Base-by-base conservation (phyloP, 2,888 invertebrate species). In the Prosopocoilus inquinatus region DNA sequence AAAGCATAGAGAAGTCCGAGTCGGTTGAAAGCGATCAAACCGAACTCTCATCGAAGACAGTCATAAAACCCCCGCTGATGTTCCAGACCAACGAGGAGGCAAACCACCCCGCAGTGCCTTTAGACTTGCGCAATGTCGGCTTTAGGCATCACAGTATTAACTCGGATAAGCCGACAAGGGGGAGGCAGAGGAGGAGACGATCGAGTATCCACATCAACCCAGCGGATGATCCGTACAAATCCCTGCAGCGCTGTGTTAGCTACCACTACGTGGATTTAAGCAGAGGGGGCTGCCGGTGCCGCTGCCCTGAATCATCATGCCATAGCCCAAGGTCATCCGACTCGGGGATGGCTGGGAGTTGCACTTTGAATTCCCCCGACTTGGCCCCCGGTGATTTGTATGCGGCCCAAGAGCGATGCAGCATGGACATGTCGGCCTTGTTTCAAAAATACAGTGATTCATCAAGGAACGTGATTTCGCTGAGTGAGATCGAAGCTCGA, bases 281-380 rank as follows among this genome's bases (percentile, higher is more conserved):
- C 11, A 33, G 0, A n/a, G 35, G 32, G 20, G 32, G 16, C 47
- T 39, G 44, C 15, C 54, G 45, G 33, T 57, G 58, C 44, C 47
- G 52, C 32, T 65, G 56, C 47, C 62, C 58, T 39, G 44, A 45
- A 11, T 45, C 36, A 9, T 16, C 35, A 34, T 54, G 53, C 39
- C 53, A 61, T 36, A 89, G 89, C 74, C 87, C 87, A 0, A 80
- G 89, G 59, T 89, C 88, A 5, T 91, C 92, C 11, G 90, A 90
- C 73, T 92, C 91, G 0, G 93, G 93, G 16, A 89, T 93, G 78
- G 92, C 90, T 1, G 92, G 91, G 20, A 91, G 90, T 75, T 90
- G 87, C 69, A 86, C 86, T 53, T 79, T 89, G 57, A 84, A 88
- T 3, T 88, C 89, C 1, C 88, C 89, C 0, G 88, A 88, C 74